phyloP scores from a whole-genome alignment of 2,113 vertebrate genomes.

The Xiphias gladius region DNA sequence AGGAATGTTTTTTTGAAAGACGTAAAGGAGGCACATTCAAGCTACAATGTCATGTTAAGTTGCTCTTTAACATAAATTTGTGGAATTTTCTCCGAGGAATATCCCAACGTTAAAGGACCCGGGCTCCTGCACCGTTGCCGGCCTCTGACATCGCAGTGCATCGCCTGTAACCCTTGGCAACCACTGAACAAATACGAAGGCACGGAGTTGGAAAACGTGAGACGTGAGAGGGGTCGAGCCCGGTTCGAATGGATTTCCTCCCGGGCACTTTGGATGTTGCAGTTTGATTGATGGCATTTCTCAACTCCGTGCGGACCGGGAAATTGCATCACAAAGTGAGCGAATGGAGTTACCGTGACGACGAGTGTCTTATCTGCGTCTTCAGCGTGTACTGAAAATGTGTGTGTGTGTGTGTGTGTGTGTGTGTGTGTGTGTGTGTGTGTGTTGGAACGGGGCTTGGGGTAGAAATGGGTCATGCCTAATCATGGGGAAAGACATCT shows the following conservation, averaged over 20 bases:
- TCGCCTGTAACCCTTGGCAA: neutral
- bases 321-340: slow-evolving; percentile 67
- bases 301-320: slow-evolving; percentile 48
- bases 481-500: slow-evolving; percentile 74
- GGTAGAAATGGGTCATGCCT: slow-evolving; percentile 70
- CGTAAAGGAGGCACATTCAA: neutral
- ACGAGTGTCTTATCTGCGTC: slow-evolving; percentile 58
- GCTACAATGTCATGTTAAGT: neutral
- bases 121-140: neutral
- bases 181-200: neutral
- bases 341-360: slow-evolving; percentile 46
- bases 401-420: slow-evolving; percentile 24
- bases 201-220: slow-evolving; percentile 11
- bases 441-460: neutral
- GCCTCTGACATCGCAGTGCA: neutral
- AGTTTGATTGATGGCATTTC: slow-evolving; percentile 66
- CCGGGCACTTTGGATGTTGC: slow-evolving; percentile 41
- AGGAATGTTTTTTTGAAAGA: neutral
- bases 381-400: slow-evolving; percentile 16
- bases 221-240: slow-evolving; percentile 31
- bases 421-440: slow-evolving; percentile 38
- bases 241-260: slow-evolving; percentile 40
- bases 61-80: neutral
- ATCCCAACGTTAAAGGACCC: neutral
- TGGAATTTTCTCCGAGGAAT: too few relatives aligned